These are phyloP conservation scores for Drosophila pegasa DNA, from an alignment of 2,888 invertebrate species.

Conservation along the genomic window DNA sequence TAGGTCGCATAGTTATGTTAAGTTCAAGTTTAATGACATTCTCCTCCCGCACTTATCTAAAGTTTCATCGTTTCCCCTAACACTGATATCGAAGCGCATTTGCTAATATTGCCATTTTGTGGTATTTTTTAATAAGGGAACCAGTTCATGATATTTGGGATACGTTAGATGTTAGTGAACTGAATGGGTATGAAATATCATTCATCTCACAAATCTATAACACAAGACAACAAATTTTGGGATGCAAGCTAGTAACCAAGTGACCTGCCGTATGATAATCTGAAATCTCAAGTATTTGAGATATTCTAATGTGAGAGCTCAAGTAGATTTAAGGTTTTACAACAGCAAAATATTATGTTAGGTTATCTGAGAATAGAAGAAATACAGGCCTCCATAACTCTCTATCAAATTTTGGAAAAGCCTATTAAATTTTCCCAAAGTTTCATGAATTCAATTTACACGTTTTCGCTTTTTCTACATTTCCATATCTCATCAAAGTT, in stretches of 20 bases:
- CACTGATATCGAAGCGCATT: constrained; percentile 31
- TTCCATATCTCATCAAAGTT: no score
- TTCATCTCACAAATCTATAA: neutral
- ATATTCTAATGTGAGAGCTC: no score
- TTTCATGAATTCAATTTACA: no score
- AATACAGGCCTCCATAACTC: no score
- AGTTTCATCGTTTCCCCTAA: constrained; percentile 10
- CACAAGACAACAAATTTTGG: neutral
- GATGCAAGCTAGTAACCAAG: neutral
- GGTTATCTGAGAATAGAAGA: no score
- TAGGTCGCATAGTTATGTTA: constrained; percentile 61
- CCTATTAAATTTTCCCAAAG: no score
- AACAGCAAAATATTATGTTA: no score
- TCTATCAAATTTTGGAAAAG: no score
- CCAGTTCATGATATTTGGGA: constrained; percentile 10
- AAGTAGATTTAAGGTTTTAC: neutral
- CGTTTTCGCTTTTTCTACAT: no score
- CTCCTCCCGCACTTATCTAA: constrained; percentile 6
- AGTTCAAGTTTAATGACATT: constrained; percentile 25
- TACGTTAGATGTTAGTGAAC: neutral
- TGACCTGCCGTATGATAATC: no score
- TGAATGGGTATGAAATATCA: neutral
- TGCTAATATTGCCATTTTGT: constrained; percentile 38
- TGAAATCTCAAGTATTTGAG: no score
- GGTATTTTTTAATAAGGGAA: constrained; percentile 16